phyloP scores from a whole-genome alignment of 1,140 invertebrate genomes.

The Aculops lycopersici region DNA sequence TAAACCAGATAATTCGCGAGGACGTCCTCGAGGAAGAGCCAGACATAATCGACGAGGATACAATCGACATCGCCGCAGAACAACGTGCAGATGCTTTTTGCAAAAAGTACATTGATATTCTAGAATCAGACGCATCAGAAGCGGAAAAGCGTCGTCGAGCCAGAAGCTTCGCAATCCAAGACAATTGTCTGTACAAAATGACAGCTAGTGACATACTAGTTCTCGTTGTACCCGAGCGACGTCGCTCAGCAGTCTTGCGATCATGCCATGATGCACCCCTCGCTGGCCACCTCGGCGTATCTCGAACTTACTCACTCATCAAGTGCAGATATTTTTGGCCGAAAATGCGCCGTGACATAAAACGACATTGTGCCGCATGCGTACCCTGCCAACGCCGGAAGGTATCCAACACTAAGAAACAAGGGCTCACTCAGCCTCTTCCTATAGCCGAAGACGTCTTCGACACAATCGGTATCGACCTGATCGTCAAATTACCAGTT shows the following conservation, averaged over 20 bases:
- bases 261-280: conserved; percentile 8
- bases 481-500: conserved; percentile 10
- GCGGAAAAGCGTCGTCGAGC: too few species aligned
- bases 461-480: conserved; percentile 13
- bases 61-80: too few species aligned
- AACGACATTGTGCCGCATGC: neutral
- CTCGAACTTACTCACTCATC: conserved; percentile 9
- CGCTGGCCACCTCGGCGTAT: conserved; percentile 9
- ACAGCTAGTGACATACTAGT: neutral
- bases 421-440: conserved; percentile 6
- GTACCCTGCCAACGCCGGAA: conserved; percentile 2
- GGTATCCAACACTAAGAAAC: neutral
- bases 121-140: too few species aligned
- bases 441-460: conserved; percentile 7
- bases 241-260: conserved; percentile 1
- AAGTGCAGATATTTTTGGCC: conserved; percentile 7
- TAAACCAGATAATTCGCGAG: too few species aligned
- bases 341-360: neutral
- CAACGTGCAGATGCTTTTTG: too few species aligned
- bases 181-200: neutral
- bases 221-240: conserved; percentile 1
- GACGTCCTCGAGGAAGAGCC: too few species aligned
- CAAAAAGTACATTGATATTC: too few species aligned
- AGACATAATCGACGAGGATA: too few species aligned
- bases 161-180: too few species aligned